Evolutionary conservation across 2,888 invertebrate genomes (phyloP), one percentile per base, ranked within the genome.

Genomic region (Ochropleura plecta): DNA sequence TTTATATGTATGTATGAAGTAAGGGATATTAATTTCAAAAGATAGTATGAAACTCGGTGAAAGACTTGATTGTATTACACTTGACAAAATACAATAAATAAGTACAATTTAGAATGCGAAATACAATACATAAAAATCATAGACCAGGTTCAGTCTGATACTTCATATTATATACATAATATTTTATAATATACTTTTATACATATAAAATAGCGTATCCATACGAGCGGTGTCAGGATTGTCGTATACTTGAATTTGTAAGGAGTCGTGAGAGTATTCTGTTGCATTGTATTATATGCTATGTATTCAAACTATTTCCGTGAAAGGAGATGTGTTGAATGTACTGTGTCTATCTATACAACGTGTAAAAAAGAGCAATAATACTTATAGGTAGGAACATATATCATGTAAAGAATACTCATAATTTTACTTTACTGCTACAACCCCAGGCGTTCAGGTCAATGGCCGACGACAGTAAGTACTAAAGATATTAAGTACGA

Each of bases 81-180:
- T 78, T 72, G 72, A 84, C 77, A 84, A 75, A 79, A 81, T 79
- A 79, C 76, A 76, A 76, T 69, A 80, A 67, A 79, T 81, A 81
- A 84, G 70, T 80, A 82, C 75, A 76, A 80, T 84, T 59, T 55
- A 51, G 51, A 75, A 82, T 72, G 76, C 64, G 70, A 82, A 76
- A 69, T 74, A 81, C 59, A 76, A 68, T 82, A 75, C 68, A 80
- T 70, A 84, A 83, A 88, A 87, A 80, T 83, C 72, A 86, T 89
- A 89, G 90, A 91, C 90, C 88, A 30, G 74, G 73, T 79, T 90
- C 89, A 91, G 90, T 90, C 90, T 88, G 86, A 86, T 84, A 81
- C 82, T 89, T 86, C 49, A 71, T 86, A 69, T 73, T 84, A 75
- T 83, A 83, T 80, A 86, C 73, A 84, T 81, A 82, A 75, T 85